phyloP scores from a whole-genome alignment of 2,888 invertebrate species.

The Drosophila cognata region DNA sequence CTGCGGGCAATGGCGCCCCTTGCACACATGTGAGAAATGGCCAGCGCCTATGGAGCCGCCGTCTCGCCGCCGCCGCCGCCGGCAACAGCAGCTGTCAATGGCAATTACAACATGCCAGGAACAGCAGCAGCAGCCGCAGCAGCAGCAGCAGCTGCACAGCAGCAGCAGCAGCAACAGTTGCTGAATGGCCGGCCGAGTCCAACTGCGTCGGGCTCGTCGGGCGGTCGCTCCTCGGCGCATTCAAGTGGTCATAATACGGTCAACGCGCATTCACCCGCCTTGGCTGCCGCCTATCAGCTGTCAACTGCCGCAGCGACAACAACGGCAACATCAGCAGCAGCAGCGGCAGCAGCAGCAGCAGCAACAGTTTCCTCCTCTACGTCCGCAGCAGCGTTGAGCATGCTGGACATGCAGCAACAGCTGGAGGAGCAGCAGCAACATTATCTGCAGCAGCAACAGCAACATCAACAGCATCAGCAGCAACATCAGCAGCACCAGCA shows the following conservation, averaged over 20 bases:
- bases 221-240: slow-evolving; percentile 82
- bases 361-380: slow-evolving; percentile 32
- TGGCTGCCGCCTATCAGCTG: slow-evolving; percentile 74
- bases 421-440: slow-evolving; percentile 60
- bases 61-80: slow-evolving; percentile 64
- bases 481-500: slow-evolving; percentile 51
- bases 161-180: slow-evolving; percentile 61
- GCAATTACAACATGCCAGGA: slow-evolving; percentile 47
- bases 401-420: slow-evolving; percentile 77
- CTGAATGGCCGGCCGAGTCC: slow-evolving; percentile 81
- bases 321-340: slow-evolving; percentile 51
- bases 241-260: slow-evolving; percentile 78
- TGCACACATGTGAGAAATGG: slow-evolving; percentile 86
- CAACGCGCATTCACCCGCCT: slow-evolving; percentile 81
- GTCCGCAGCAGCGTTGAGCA: slow-evolving; percentile 64
- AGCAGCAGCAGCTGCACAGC: slow-evolving; percentile 31
- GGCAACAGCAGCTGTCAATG: slow-evolving; percentile 28
- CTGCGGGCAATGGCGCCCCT: slow-evolving; percentile 85
- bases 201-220: slow-evolving; percentile 80
- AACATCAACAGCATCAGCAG: slow-evolving; percentile 52
- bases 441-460: slow-evolving; percentile 39
- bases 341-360: slow-evolving; percentile 49
- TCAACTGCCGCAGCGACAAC: slow-evolving; percentile 54
- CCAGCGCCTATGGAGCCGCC: slow-evolving; percentile 83
- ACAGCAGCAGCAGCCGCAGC: slow-evolving; percentile 56